phyloP scores from a whole-genome alignment of 2,113 vertebrate species.

The Anoplopoma fimbria region DNA sequence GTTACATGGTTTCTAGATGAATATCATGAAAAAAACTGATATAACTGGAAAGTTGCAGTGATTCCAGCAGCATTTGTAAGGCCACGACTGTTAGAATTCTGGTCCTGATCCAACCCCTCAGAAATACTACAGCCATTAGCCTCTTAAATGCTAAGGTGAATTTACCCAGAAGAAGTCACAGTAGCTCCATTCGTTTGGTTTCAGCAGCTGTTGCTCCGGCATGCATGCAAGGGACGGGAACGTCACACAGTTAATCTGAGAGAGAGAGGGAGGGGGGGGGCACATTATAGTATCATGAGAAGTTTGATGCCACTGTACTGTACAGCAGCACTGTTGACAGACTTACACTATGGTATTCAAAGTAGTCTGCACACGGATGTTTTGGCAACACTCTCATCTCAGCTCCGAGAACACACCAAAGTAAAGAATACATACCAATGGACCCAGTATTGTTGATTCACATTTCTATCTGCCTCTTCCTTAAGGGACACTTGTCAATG shows the following conservation, averaged over 20 bases:
- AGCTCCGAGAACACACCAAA: neutral
- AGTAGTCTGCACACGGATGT: constrained; percentile 36
- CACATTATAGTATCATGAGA: neutral
- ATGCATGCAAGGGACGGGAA: constrained; percentile 91
- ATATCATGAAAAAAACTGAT: neutral
- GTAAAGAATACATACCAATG: constrained; percentile 14
- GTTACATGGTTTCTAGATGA: neutral
- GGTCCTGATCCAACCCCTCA: neutral
- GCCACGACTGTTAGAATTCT: neutral
- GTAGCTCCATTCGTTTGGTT: constrained; percentile 98
- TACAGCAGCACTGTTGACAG: constrained; percentile 15
- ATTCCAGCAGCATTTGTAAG: neutral
- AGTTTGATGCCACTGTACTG: constrained; percentile 8
- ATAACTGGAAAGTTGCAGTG: neutral
- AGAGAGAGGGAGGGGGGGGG: neutral
- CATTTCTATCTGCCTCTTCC: constrained; percentile 1
- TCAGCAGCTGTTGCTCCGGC: constrained; percentile 95
- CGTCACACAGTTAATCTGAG: constrained; percentile 95
- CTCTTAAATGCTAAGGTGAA: constrained; percentile 30
- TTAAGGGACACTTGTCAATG: constrained; percentile 19
- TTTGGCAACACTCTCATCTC: constrained; percentile 51
- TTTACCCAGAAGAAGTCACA: constrained; percentile 99
- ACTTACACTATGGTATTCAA: constrained; percentile 12
- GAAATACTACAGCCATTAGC: neutral
- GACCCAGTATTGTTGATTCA: constrained; percentile 10